phyloP scores from a whole-genome alignment of 2,113 vertebrate species.

The Corvus hawaiiensis region DNA sequence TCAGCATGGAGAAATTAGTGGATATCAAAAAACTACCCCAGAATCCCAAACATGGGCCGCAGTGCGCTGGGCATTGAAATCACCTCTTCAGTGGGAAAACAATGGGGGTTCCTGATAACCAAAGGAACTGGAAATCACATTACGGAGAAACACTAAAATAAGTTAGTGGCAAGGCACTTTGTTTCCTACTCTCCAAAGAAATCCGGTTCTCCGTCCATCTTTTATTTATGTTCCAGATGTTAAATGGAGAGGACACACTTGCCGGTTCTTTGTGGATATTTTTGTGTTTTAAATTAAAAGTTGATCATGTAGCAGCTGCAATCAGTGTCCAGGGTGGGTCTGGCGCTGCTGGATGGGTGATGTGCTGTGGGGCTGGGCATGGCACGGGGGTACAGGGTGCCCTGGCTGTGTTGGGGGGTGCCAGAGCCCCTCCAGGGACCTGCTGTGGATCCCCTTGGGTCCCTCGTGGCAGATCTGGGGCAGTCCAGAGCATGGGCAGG shows the following conservation, averaged over 20 bases:
- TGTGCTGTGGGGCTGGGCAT: not conserved
- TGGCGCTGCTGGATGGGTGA: not conserved
- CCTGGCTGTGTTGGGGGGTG: not conserved
- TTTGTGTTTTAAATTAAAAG: not conserved
- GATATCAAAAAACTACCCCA: slow-evolving; percentile 73
- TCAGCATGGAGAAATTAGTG: slow-evolving; percentile 86
- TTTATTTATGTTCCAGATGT: slow-evolving; percentile 53
- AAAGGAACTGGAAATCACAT: slow-evolving; percentile 64
- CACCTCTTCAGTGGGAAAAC: slow-evolving; percentile 19
- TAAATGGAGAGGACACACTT: not conserved
- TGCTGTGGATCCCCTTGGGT: not conserved
- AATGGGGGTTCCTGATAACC: slow-evolving; percentile 55
- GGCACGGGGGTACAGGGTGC: not conserved
- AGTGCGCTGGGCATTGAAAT: slow-evolving; percentile 54
- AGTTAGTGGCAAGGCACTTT: slow-evolving; percentile 58
- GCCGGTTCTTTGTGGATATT: not conserved
- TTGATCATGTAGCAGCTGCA: not conserved
- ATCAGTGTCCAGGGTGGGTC: not conserved
- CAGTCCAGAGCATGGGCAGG: not conserved
- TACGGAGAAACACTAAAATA: slow-evolving; percentile 46
- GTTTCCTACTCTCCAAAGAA: slow-evolving; percentile 10
- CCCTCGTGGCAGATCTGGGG: not conserved
- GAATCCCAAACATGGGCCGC: slow-evolving; percentile 16
- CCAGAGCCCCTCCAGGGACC: not conserved
- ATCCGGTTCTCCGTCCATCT: not conserved